These are phyloP conservation scores for Dorcus hopei DNA, from an alignment of 2,888 invertebrate species.

Conservation along the genomic window DNA sequence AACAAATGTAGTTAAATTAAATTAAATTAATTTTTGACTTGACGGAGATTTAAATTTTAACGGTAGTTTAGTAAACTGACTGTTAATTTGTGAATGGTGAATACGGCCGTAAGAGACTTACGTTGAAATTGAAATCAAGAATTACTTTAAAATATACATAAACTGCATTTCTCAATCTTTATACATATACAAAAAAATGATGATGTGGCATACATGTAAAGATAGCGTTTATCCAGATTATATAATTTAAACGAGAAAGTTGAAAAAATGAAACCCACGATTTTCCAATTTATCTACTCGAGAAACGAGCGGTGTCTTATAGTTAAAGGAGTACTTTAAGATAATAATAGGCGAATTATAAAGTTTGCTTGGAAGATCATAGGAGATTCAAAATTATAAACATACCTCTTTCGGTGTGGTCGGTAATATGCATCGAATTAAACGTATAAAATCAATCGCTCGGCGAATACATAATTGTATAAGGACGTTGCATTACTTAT, in stretches of 20 bases:
- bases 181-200: background rate
- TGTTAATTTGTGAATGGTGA: no score
- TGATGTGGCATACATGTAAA: conserved; percentile 2
- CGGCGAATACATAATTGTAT: conserved; percentile 5
- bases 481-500: conserved; percentile 1
- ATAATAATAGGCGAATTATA: conserved; percentile 6
- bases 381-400: conserved; percentile 9
- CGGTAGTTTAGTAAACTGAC: no score
- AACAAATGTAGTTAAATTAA: no score
- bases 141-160: no score
- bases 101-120: no score
- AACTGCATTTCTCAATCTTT: no score
- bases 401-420: conserved; percentile 1
- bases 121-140: no score
- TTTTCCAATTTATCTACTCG: conserved; percentile 12
- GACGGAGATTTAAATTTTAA: no score
- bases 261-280: conserved; percentile 3
- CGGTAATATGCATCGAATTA: conserved; percentile 7
- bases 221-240: conserved; percentile 6
- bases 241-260: conserved; percentile 2
- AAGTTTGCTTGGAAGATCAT: background rate
- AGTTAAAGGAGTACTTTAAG: conserved; percentile 1
- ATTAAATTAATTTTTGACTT: no score
- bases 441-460: conserved; percentile 1
- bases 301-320: background rate